Conservation (phyloP, 2,888 invertebrate species). For the Marasmarcha lunaedactyla region DNA sequence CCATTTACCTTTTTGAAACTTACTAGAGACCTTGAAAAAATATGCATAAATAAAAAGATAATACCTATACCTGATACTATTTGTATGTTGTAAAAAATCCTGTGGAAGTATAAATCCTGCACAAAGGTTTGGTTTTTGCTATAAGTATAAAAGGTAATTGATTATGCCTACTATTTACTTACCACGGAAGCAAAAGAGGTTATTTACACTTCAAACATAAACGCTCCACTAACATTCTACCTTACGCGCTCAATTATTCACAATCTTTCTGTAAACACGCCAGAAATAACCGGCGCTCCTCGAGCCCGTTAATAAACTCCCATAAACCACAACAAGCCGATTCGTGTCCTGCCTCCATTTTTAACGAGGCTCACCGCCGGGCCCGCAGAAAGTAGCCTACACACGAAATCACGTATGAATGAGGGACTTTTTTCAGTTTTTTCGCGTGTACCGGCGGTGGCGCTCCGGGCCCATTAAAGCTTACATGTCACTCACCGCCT, state of each 20-base stretch:
- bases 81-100: too few relatives aligned
- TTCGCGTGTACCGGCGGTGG: constrained; percentile 60
- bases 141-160: too few relatives aligned
- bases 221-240: too few relatives aligned
- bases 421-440: constrained; percentile 59
- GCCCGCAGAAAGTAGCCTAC: constrained; percentile 67
- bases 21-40: too few relatives aligned
- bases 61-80: too few relatives aligned
- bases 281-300: background rate
- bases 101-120: too few relatives aligned
- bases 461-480: constrained; percentile 64
- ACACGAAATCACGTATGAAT: constrained; percentile 70
- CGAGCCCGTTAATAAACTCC: constrained; percentile 52
- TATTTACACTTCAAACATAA: too few relatives aligned
- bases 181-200: too few relatives aligned
- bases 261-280: background rate
- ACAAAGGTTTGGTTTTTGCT: too few relatives aligned
- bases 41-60: too few relatives aligned
- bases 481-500: constrained; percentile 61
- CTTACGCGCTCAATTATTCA: background rate
- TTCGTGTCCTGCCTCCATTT: constrained; percentile 59
- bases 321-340: constrained; percentile 60
- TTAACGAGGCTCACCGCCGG: constrained; percentile 61
- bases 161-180: too few relatives aligned
- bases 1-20: too few relatives aligned